phyloP scores from a whole-genome alignment of 2,888 invertebrate genomes.

The Gastrophysa polygoni region DNA sequence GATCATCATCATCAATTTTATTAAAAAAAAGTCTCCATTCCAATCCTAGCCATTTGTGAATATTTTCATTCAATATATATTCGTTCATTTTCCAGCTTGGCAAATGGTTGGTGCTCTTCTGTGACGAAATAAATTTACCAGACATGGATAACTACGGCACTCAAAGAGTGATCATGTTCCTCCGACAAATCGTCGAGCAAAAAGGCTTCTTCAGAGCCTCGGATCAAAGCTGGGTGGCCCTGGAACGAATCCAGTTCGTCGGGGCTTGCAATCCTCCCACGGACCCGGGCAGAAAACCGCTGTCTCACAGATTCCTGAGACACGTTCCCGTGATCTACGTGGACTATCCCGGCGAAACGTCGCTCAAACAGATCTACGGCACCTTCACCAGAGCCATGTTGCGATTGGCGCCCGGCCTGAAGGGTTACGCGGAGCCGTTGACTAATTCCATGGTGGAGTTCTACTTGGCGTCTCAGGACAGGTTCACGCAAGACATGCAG shows the following conservation, averaged over 20 bases:
- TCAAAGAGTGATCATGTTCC: constrained; percentile 98
- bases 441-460: constrained; percentile 99
- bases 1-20: too few species aligned
- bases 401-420: constrained; percentile 87
- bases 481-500: constrained; percentile 99
- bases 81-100: constrained; percentile 80
- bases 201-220: constrained; percentile 88
- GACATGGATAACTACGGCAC: constrained; percentile 98
- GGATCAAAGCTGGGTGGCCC: constrained; percentile 95
- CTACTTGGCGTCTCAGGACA: constrained; percentile 94
- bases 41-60: too few species aligned
- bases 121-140: constrained; percentile 99
- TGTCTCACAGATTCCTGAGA: constrained; percentile 79
- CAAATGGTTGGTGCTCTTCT: constrained; percentile 98
- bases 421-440: constrained; percentile 93
- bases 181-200: constrained; percentile 96
- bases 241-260: constrained; percentile 99
- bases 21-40: too few species aligned
- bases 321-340: constrained; percentile 99
- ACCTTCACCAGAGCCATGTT: constrained; percentile 99
- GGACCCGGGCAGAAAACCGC: constrained; percentile 96
- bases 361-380: constrained; percentile 97
- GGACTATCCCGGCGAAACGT: constrained; percentile 98
- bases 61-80: too few species aligned
- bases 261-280: constrained; percentile 99